Conservation (phyloP, 2,113 vertebrate genomes). For the Pluvianellus socialis region DNA sequence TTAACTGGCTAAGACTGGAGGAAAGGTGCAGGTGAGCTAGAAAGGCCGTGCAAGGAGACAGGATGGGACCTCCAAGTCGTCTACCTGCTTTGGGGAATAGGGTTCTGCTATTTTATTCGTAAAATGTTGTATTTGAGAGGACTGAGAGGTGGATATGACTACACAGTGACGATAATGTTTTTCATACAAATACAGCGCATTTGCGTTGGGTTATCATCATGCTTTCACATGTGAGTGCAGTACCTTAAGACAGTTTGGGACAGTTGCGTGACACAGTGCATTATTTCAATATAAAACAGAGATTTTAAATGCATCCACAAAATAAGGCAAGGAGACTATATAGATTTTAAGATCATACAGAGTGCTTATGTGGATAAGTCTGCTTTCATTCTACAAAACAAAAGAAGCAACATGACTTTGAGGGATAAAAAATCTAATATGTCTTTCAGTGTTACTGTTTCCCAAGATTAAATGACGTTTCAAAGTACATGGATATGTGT, state of each 20-base stretch:
- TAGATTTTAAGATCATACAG: neutral
- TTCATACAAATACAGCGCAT: neutral
- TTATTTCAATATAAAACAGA: neutral
- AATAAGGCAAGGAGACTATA: neutral
- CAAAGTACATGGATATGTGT: neutral
- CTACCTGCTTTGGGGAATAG: neutral
- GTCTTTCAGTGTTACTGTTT: neutral
- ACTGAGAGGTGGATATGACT: neutral
- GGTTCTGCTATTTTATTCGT: neutral
- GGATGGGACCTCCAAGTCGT: neutral
- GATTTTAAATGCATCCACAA: neutral
- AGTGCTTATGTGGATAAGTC: neutral
- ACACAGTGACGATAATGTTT: neutral
- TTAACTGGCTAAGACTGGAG: neutral
- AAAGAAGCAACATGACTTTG: neutral
- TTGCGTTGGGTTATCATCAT: accelerated
- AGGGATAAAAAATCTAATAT: neutral
- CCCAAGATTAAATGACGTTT: neutral
- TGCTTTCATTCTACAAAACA: neutral
- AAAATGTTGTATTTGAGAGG: neutral
- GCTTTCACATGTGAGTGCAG: neutral
- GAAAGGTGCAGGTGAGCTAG: neutral
- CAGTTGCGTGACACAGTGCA: neutral
- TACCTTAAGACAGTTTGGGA: neutral
- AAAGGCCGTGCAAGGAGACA: neutral